Percentiles rank a stretch among this genome's conserved stretches.
phyloP scores from a whole-genome alignment of 2,113 vertebrate genomes.

The Notiomystis cincta region DNA sequence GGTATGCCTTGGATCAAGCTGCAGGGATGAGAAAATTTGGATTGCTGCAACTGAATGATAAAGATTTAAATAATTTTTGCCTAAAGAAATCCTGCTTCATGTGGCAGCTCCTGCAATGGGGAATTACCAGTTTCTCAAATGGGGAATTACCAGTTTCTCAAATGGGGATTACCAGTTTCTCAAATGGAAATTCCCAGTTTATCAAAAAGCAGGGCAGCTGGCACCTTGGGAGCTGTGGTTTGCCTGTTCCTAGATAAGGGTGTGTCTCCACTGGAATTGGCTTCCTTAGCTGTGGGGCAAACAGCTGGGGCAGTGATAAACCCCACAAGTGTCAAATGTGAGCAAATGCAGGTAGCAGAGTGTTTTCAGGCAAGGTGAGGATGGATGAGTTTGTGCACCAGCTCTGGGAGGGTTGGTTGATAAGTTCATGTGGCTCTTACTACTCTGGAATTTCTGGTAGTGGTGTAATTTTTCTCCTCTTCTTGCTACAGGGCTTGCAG shows the following conservation, averaged over 20 bases:
- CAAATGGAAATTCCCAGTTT: not conserved
- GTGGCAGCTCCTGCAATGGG: not conserved
- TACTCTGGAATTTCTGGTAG: not conserved
- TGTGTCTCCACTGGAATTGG: not conserved
- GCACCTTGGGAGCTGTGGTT: not conserved
- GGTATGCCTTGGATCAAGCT: constrained; percentile 69
- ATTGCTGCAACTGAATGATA: not conserved
- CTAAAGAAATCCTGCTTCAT: not conserved
- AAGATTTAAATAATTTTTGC: not conserved
- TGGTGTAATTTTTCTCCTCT: constrained; percentile 48
- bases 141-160: not conserved
- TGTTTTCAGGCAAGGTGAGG: not conserved
- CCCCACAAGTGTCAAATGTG: not conserved
- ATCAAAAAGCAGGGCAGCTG: not conserved
- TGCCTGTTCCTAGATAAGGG: not conserved
- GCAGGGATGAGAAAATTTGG: not conserved
- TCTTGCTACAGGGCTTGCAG: constrained; percentile 87
- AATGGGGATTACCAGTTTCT: not conserved
- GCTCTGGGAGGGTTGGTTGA: not conserved
- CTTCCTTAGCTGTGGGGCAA: not conserved
- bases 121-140: not conserved
- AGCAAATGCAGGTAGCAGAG: not conserved
- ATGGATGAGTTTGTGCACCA: not conserved
- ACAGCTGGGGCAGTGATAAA: not conserved
- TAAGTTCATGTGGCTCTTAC: not conserved